Evolutionary conservation across 2,113 vertebrate species (phyloP).

Genomic region (Pristiophorus japonicus): DNA sequence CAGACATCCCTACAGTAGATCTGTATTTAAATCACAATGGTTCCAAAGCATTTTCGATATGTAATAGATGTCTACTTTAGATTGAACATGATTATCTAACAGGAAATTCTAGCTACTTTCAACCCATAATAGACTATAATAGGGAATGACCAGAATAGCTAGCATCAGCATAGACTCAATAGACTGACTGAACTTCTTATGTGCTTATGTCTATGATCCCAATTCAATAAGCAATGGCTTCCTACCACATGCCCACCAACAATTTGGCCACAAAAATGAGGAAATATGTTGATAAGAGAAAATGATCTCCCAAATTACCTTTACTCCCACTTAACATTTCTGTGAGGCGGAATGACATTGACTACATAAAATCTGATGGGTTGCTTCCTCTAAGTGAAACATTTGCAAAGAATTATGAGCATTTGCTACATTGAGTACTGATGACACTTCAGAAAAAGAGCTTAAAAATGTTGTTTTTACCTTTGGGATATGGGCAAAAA

Average conservation of each 20-base stretch:
- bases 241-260: background rate
- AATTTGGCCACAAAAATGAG: background rate
- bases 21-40: background rate
- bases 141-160: background rate
- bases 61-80: background rate
- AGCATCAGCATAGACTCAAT: background rate
- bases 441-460: background rate
- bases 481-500: background rate
- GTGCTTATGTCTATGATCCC: background rate
- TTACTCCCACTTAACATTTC: background rate
- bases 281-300: background rate
- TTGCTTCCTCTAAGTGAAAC: background rate
- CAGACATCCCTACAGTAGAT: background rate
- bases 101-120: background rate
- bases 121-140: background rate
- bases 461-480: background rate
- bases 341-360: background rate
- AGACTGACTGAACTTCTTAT: background rate
- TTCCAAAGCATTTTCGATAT: background rate
- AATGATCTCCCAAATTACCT: background rate
- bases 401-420: background rate
- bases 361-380: background rate
- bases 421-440: background rate
- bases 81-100: background rate
- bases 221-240: background rate